A percentile compares a stretch with the other conserved stretches of the same genome.
These are phyloP conservation scores for Achatina immaculata DNA, from an alignment of 1,140 invertebrate species.

Conservation along the genomic window DNA sequence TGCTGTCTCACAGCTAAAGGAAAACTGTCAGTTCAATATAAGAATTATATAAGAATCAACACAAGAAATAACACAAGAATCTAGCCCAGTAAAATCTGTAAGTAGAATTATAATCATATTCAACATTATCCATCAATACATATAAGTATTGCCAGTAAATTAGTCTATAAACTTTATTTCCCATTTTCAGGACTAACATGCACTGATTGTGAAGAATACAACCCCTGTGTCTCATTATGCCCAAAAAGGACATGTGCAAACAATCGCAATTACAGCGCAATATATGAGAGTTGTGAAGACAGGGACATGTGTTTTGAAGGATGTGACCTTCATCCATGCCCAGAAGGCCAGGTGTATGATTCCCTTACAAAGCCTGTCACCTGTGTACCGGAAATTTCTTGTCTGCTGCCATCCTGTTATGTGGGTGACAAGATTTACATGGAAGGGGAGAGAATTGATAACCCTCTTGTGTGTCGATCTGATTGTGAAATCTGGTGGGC, in stretches of 20 bases:
- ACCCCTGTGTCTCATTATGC: constrained; percentile 84
- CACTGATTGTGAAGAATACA: constrained; percentile 73
- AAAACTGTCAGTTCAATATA: too few relatives aligned
- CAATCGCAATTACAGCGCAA: constrained; percentile 74
- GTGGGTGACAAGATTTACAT: constrained; percentile 77
- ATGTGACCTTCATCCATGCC: constrained; percentile 81
- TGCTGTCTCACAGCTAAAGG: too few relatives aligned
- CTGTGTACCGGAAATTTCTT: constrained; percentile 81
- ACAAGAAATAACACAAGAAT: too few relatives aligned
- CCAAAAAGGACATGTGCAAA: constrained; percentile 87
- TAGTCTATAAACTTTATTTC: not conserved
- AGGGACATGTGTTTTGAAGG: constrained; percentile 73
- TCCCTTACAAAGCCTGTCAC: constrained; percentile 77
- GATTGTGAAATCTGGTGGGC: constrained; percentile 81
- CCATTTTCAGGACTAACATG: constrained; percentile 4
- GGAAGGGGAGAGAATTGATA: constrained; percentile 83
- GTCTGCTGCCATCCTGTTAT: constrained; percentile 78
- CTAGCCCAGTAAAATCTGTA: too few relatives aligned
- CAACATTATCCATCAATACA: too few relatives aligned
- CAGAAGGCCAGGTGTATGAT: constrained; percentile 76
- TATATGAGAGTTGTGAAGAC: constrained; percentile 76
- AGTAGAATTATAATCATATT: too few relatives aligned
- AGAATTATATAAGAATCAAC: too few relatives aligned
- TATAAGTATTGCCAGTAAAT: too few relatives aligned
- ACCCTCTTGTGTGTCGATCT: constrained; percentile 73